Evolutionary conservation across 2,888 invertebrate genomes (phyloP).

Genomic region (Heliconius hortense): DNA sequence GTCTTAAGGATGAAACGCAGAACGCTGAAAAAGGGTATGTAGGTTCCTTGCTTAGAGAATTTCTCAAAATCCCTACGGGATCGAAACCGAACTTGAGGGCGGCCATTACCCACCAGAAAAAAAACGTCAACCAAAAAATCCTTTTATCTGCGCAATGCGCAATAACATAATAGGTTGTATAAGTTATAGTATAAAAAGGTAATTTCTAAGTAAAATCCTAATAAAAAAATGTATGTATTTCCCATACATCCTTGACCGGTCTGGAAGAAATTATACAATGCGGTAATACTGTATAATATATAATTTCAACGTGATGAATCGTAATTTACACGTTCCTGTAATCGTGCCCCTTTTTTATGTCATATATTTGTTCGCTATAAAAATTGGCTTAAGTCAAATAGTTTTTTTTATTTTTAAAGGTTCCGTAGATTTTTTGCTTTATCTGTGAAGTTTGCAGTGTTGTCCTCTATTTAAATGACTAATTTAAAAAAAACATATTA

Average conservation of each 20-base stretch:
- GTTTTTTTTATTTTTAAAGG: neutral
- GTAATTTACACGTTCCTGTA: constrained; percentile 10
- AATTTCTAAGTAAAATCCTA: neutral
- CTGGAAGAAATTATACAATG: constrained; percentile 3
- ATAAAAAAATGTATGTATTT: constrained; percentile 2
- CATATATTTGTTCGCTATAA: neutral
- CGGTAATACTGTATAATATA: neutral
- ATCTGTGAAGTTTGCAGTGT: neutral
- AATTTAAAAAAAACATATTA: too few species aligned
- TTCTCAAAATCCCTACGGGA: neutral
- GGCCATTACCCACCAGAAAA: too few species aligned
- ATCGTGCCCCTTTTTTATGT: neutral
- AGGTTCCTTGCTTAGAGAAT: neutral
- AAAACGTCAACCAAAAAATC: neutral
- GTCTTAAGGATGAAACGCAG: too few species aligned
- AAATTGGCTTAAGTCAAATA: neutral
- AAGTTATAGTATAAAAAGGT: neutral
- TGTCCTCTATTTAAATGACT: too few species aligned
- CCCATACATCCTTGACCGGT: constrained; percentile 11
- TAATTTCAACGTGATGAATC: constrained; percentile 16
- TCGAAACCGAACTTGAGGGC: too few species aligned
- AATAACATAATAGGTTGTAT: neutral
- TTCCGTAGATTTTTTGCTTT: neutral
- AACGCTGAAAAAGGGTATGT: too few species aligned
- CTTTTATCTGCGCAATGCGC: neutral